Evolutionary conservation across 1,140 invertebrate genomes (phyloP).

Genomic region (Phymastichus coffea): DNA sequence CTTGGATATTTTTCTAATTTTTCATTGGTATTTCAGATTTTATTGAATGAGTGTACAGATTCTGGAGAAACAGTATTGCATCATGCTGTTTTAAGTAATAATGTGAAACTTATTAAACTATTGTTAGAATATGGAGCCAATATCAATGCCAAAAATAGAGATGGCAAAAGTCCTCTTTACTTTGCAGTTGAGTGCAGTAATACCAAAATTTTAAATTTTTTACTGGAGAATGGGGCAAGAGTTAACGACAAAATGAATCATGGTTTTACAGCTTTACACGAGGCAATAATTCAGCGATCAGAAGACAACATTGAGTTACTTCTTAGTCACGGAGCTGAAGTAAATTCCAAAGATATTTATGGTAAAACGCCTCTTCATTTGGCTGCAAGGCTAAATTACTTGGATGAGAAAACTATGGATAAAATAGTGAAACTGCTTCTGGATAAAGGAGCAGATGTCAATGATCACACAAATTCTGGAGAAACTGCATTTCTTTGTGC

Average conservation of each 20-base stretch:
- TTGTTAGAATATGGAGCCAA: constrained; percentile 6
- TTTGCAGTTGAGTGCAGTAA: neutral
- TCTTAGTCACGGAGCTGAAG: neutral
- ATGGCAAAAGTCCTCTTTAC: constrained; percentile 6
- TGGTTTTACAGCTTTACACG: constrained; percentile 1
- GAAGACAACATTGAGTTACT: neutral
- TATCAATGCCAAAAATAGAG: constrained; percentile 3
- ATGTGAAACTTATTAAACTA: neutral
- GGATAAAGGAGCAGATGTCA: constrained; percentile 3
- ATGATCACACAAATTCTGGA: neutral
- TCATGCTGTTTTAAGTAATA: neutral
- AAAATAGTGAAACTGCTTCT: constrained; percentile 1
- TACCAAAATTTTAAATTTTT: neutral
- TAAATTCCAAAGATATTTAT: constrained; percentile 2
- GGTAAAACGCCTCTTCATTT: constrained; percentile 8
- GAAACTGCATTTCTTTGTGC: neutral
- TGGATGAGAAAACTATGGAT: constrained; percentile 1
- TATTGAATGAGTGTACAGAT: constrained; percentile 2
- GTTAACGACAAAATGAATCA: constrained; percentile 6
- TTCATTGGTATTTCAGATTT: neutral
- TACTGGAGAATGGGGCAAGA: neutral
- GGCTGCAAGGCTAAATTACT: constrained; percentile 1
- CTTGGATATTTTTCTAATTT: no score
- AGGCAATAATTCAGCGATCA: neutral
- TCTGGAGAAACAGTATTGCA: constrained; percentile 1